Percentiles rank a stretch among this genome's conserved stretches.
These are phyloP conservation scores for Vulpes ferrilata DNA, from an alignment of 2,113 vertebrate genomes.

Conservation along the genomic window DNA sequence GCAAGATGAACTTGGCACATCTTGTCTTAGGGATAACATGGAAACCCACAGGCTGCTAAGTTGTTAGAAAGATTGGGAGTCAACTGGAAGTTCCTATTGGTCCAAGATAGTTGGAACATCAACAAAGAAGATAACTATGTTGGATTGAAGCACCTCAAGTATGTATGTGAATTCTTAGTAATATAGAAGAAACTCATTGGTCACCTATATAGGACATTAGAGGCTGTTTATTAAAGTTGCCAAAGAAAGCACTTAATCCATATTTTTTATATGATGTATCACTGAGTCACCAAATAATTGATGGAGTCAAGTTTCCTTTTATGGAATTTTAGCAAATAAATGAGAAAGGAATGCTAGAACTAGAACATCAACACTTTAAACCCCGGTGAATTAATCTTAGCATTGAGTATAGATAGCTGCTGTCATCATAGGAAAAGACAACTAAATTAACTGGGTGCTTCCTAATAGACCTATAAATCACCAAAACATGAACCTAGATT, in stretches of 20 bases:
- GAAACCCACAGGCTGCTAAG: background rate
- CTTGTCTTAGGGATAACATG: background rate
- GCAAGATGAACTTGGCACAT: background rate
- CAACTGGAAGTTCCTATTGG: background rate
- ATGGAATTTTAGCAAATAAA: background rate
- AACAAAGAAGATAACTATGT: background rate
- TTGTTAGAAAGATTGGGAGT: background rate
- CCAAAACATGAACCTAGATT: background rate
- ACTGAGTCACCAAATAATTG: constrained; percentile 8
- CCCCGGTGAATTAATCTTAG: background rate
- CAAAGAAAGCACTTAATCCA: background rate
- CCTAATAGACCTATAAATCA: background rate
- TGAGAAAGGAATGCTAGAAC: background rate
- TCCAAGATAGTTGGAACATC: background rate
- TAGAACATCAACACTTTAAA: background rate
- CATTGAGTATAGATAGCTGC: background rate
- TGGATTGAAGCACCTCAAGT: constrained; percentile 6
- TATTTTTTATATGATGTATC: background rate
- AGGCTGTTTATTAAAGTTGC: background rate
- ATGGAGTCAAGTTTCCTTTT: background rate
- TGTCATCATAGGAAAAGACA: background rate
- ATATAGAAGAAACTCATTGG: background rate
- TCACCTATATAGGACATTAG: background rate
- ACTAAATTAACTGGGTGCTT: background rate
- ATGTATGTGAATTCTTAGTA: background rate